Conservation (phyloP, 2,113 vertebrate genomes). For the Limnothrissa miodon region DNA sequence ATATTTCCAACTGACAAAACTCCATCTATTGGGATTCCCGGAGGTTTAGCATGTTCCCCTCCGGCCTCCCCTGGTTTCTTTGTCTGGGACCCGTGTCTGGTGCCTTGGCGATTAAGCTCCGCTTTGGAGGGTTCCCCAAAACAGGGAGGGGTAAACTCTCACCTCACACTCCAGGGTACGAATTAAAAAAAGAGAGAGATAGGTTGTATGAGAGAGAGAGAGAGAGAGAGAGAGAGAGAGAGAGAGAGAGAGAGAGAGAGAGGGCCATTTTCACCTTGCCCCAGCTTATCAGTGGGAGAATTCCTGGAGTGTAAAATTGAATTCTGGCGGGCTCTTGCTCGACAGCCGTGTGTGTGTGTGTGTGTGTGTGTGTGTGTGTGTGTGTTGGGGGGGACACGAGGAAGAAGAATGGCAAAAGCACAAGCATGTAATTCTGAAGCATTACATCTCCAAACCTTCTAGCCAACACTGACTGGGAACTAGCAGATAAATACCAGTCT, state of each 20-base stretch:
- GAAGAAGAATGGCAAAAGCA: conserved; percentile 42
- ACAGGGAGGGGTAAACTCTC: conserved; percentile 27
- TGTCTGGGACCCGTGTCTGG: conserved; percentile 37
- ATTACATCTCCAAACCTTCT: not conserved
- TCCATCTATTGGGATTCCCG: conserved; percentile 7
- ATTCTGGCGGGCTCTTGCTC: conserved; percentile 50
- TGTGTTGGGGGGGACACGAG: conserved; percentile 1
- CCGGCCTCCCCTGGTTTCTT: conserved; percentile 27
- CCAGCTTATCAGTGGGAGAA: conserved; percentile 55
- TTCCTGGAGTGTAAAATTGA: conserved; percentile 68
- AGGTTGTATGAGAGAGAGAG: no score
- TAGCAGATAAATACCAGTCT: conserved; percentile 25
- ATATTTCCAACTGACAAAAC: conserved; percentile 33
- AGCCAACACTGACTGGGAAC: conserved; percentile 1
- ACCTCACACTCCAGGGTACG: conserved; percentile 35
- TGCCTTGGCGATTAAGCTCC: conserved; percentile 34
- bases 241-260: conserved; percentile 14
- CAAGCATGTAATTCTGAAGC: conserved; percentile 37
- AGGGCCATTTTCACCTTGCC: conserved; percentile 33
- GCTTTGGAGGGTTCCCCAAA: conserved; percentile 33
- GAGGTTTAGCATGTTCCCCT: conserved; percentile 26
- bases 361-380: no score
- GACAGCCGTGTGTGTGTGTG: not conserved
- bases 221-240: not conserved
- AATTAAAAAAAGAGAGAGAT: conserved; percentile 45